Percentiles rank a stretch among this genome's conserved stretches.
Evolutionary conservation across 2,797 vertebrate species (phyloP).

Genomic region (Hyperoplus immaculatus): DNA sequence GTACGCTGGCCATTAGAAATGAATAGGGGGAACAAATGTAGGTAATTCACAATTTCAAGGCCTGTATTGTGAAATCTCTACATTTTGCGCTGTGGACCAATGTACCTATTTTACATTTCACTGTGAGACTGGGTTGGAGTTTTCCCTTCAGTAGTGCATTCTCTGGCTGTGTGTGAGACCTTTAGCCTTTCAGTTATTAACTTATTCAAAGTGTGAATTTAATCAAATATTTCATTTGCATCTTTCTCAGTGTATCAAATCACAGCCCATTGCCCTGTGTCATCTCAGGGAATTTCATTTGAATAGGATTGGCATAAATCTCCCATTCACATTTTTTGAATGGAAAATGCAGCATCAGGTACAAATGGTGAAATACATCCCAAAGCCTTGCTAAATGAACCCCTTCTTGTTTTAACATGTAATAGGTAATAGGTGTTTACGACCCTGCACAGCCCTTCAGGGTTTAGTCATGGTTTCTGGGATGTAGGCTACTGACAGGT

Average conservation of each 20-base stretch:
- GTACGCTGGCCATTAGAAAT: no score
- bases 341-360: neutral
- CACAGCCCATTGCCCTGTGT: constrained; percentile 8
- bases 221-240: constrained; percentile 20
- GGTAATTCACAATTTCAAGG: no score
- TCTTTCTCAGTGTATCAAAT: constrained; percentile 5
- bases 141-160: neutral
- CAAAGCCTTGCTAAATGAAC: neutral
- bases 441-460: neutral
- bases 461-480: neutral
- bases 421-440: neutral
- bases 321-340: neutral
- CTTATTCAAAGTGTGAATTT: constrained; percentile 7
- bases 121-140: no score
- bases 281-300: constrained; percentile 19
- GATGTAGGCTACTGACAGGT: neutral
- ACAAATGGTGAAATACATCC: neutral
- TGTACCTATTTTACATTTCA: no score
- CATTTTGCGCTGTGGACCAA: no score
- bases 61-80: no score
- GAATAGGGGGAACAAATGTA: no score
- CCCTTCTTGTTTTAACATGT: neutral
- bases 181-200: neutral
- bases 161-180: neutral
- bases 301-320: constrained; percentile 2